phyloP scores from a whole-genome alignment of 2,888 invertebrate genomes.

The Cerastis rubricosa region DNA sequence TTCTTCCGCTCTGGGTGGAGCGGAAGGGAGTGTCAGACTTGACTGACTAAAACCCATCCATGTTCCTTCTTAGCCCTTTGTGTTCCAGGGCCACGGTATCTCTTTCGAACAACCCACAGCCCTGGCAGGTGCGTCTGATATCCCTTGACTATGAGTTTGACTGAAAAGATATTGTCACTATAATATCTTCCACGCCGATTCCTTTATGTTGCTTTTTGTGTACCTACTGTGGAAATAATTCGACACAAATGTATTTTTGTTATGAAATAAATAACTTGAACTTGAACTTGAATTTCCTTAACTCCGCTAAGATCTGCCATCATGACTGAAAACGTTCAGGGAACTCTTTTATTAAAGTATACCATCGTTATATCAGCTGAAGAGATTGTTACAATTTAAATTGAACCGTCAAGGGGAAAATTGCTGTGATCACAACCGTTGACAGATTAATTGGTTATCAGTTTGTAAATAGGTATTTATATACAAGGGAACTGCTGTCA shows the following conservation, averaged over 20 bases:
- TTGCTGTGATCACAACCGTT: background rate
- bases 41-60: too few species aligned
- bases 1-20: too few species aligned
- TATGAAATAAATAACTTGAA: too few species aligned
- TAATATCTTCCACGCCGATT: background rate
- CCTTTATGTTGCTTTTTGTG: too few species aligned
- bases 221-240: too few species aligned
- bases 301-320: background rate
- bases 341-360: background rate
- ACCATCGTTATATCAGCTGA: background rate
- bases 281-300: too few species aligned
- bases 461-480: background rate
- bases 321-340: background rate
- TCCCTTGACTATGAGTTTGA: background rate
- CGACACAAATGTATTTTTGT: too few species aligned
- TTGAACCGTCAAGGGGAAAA: conserved; percentile 1
- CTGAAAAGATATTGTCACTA: background rate
- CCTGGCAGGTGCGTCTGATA: too few species aligned
- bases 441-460: conserved; percentile 10
- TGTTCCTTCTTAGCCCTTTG: too few species aligned
- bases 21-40: too few species aligned
- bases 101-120: too few species aligned
- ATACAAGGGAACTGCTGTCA: background rate
- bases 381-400: background rate
- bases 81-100: too few species aligned